Evolutionary conservation across 2,113 vertebrate genomes (phyloP).

Genomic region (Cavia porcellus): DNA sequence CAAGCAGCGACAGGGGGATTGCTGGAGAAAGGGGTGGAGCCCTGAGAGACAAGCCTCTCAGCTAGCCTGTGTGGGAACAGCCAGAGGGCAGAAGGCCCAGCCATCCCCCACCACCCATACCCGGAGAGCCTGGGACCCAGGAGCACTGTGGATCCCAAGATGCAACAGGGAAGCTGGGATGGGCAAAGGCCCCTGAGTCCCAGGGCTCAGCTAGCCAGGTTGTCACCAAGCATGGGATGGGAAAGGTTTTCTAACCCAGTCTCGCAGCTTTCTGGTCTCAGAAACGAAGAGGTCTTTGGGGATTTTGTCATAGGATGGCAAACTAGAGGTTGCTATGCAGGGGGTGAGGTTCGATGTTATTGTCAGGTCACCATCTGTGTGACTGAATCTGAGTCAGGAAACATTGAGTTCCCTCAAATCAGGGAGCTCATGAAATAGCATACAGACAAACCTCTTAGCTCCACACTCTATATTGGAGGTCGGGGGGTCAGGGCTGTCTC

Average conservation of each 20-base stretch:
- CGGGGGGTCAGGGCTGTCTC: background rate
- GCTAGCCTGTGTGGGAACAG: conserved; percentile 77
- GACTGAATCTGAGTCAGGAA: conserved; percentile 9
- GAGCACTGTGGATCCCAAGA: conserved; percentile 68
- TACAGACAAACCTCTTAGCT: background rate
- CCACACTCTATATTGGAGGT: accelerated
- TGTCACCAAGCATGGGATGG: conserved; percentile 65
- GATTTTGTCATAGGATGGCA: background rate
- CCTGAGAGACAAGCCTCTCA: background rate
- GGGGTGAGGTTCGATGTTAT: background rate
- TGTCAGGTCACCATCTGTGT: conserved; percentile 54
- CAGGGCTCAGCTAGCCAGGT: conserved; percentile 74
- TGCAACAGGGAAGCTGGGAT: conserved; percentile 52
- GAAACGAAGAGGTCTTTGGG: conserved; percentile 53
- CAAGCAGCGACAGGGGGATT: background rate
- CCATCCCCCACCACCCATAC: background rate
- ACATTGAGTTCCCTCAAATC: background rate
- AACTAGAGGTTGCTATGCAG: background rate
- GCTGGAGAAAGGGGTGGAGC: conserved; percentile 66
- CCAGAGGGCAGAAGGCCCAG: conserved; percentile 75
- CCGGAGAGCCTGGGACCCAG: conserved; percentile 70
- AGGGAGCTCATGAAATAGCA: conserved; percentile 16
- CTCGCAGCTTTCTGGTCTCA: conserved; percentile 45
- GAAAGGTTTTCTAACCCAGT: conserved; percentile 70
- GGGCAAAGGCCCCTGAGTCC: background rate